phyloP scores from a whole-genome alignment of 2,888 invertebrate species.

The Lasius platythorax region DNA sequence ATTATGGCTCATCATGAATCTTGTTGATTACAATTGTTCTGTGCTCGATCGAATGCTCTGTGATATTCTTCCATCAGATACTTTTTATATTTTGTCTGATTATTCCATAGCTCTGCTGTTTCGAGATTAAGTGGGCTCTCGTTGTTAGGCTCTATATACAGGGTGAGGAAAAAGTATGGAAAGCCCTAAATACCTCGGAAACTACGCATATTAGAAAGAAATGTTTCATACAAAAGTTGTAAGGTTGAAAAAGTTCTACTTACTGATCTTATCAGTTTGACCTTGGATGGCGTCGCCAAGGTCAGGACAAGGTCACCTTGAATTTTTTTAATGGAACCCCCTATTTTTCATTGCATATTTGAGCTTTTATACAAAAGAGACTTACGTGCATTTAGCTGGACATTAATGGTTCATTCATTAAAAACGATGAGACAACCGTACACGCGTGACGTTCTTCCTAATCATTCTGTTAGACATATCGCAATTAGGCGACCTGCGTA shows the following conservation, averaged over 20 bases:
- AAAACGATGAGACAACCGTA: slow-evolving; percentile 31
- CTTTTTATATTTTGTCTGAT: slow-evolving; percentile 94
- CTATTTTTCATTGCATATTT: too few relatives aligned
- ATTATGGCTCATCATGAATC: slow-evolving; percentile 84
- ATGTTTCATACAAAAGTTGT: too few relatives aligned
- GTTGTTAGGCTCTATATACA: slow-evolving; percentile 96
- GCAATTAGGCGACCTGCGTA: not conserved
- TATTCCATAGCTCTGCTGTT: slow-evolving; percentile 96
- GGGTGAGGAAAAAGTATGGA: too few relatives aligned
- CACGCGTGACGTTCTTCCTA: not conserved
- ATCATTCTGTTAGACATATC: slow-evolving; percentile 10
- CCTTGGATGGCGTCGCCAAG: too few relatives aligned
- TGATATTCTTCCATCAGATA: slow-evolving; percentile 88
- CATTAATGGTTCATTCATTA: slow-evolving; percentile 37
- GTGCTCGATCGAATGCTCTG: slow-evolving; percentile 71
- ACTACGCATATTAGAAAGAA: too few relatives aligned
- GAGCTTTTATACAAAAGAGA: not conserved
- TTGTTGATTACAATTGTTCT: slow-evolving; percentile 79
- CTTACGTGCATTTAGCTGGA: slow-evolving; percentile 13
- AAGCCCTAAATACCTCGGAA: too few relatives aligned
- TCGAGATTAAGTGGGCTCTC: slow-evolving; percentile 96
- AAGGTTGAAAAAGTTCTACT: too few relatives aligned
- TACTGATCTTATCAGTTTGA: too few relatives aligned
- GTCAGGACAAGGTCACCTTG: too few relatives aligned
- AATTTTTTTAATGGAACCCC: too few relatives aligned